These are phyloP conservation scores for Scalopus aquaticus DNA, from an alignment of 2,113 vertebrate species.

Conservation along the genomic window DNA sequence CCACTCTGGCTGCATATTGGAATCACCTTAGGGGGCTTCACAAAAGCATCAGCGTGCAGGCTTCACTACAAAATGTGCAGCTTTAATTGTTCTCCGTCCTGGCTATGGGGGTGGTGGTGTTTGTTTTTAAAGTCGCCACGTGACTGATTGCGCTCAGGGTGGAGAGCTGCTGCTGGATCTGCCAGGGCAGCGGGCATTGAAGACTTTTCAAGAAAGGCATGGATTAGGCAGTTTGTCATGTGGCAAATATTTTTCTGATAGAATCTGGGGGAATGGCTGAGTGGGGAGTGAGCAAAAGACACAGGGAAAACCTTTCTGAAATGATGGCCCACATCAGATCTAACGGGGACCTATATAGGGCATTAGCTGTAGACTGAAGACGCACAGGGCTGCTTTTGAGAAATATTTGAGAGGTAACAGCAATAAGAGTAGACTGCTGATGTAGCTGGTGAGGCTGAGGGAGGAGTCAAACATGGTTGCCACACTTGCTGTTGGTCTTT, in stretches of 20 bases:
- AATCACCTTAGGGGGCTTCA: not conserved
- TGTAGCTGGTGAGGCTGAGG: not conserved
- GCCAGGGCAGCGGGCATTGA: not conserved
- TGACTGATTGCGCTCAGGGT: not conserved
- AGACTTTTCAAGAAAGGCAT: not conserved
- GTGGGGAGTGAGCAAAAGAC: not conserved
- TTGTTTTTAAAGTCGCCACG: not conserved
- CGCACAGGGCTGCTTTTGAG: not conserved
- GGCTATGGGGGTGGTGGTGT: no score
- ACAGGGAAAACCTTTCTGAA: not conserved
- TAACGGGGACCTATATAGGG: not conserved
- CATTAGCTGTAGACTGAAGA: not conserved
- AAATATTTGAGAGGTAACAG: not conserved
- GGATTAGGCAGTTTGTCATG: not conserved
- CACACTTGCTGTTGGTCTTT: not conserved
- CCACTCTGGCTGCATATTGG: no score
- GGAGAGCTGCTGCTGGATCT: not conserved
- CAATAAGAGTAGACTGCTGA: not conserved
- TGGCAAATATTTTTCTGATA: not conserved
- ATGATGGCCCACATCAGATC: not conserved
- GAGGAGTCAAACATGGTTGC: not conserved
- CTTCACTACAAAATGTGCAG: not conserved
- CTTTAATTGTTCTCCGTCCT: accelerated
- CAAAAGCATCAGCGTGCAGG: not conserved
- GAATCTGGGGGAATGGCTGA: not conserved